Conservation (phyloP, 2,797 vertebrate genomes). For the Bovichtus variegatus region DNA sequence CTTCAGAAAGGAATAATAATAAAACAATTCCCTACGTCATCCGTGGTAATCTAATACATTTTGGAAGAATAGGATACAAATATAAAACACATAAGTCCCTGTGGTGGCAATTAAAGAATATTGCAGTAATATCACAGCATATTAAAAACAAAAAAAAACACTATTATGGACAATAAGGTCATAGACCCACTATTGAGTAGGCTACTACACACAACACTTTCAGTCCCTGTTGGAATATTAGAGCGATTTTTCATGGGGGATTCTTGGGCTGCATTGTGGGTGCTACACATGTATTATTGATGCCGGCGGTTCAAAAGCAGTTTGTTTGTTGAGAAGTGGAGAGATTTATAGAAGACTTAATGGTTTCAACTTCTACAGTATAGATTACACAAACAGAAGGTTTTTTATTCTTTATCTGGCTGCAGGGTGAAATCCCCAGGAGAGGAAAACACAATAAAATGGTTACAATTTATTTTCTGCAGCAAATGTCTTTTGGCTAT, state of each 20-base stretch:
- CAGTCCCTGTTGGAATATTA: constrained; percentile 42
- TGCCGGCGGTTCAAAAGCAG: constrained; percentile 46
- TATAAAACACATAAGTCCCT: constrained; percentile 20
- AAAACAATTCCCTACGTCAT: constrained; percentile 2
- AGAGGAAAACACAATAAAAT: constrained; percentile 51
- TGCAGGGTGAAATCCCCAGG: constrained; percentile 39
- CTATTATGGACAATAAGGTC: constrained; percentile 29
- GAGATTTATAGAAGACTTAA: constrained; percentile 58
- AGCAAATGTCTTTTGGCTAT: constrained; percentile 9
- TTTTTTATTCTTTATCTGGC: constrained; percentile 49
- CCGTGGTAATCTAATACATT: not conserved
- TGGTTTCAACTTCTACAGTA: constrained; percentile 46
- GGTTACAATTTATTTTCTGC: constrained; percentile 19
- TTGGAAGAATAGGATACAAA: not conserved
- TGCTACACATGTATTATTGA: constrained; percentile 60
- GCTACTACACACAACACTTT: not conserved
- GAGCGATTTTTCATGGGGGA: constrained; percentile 57
- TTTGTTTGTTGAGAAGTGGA: constrained; percentile 46
- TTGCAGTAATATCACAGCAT: constrained; percentile 23
- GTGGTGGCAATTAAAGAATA: constrained; percentile 39
- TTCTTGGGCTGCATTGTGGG: constrained; percentile 26
- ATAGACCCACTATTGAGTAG: constrained; percentile 4
- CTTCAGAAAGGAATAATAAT: constrained; percentile 5
- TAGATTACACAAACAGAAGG: constrained; percentile 45
- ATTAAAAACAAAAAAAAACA: constrained; percentile 17